A percentile compares a stretch with the other conserved stretches of the same genome.
Evolutionary conservation across 2,113 vertebrate genomes (phyloP).

Genomic region (Lepisosteus osseus): DNA sequence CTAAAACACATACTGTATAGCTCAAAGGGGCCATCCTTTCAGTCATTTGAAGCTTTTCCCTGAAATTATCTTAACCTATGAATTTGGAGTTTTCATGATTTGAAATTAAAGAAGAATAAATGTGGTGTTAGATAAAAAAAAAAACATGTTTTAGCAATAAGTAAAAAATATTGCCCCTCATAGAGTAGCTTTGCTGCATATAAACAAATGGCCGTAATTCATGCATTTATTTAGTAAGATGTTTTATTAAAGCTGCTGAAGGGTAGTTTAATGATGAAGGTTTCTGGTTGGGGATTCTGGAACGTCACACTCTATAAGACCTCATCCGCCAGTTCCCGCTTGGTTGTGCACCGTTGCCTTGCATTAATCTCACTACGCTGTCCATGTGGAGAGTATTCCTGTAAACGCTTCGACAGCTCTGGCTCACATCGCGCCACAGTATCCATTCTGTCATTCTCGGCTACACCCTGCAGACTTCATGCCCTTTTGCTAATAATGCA

Average conservation of each 20-base stretch:
- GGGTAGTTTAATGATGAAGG: neutral
- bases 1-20: too few species aligned
- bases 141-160: too few species aligned
- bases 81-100: too few species aligned
- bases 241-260: neutral
- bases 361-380: constrained; percentile 9
- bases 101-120: too few species aligned
- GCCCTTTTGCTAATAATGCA: neutral
- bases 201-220: too few species aligned
- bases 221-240: too few species aligned
- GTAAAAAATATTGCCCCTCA: too few species aligned
- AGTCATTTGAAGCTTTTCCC: too few species aligned
- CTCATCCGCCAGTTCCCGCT: neutral
- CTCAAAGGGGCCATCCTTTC: too few species aligned
- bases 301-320: neutral
- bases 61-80: too few species aligned
- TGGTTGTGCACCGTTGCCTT: constrained; percentile 3
- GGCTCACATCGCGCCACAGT: neutral
- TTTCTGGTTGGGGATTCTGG: neutral
- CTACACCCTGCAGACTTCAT: constrained; percentile 1
- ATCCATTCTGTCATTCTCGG: constrained; percentile 6
- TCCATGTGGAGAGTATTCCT: neutral
- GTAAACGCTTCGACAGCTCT: neutral
- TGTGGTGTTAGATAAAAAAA: too few species aligned
- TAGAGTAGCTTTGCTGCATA: too few species aligned